These are phyloP conservation scores for Hypothenemus hampei DNA, from an alignment of 1,140 invertebrate species.

Conservation along the genomic window DNA sequence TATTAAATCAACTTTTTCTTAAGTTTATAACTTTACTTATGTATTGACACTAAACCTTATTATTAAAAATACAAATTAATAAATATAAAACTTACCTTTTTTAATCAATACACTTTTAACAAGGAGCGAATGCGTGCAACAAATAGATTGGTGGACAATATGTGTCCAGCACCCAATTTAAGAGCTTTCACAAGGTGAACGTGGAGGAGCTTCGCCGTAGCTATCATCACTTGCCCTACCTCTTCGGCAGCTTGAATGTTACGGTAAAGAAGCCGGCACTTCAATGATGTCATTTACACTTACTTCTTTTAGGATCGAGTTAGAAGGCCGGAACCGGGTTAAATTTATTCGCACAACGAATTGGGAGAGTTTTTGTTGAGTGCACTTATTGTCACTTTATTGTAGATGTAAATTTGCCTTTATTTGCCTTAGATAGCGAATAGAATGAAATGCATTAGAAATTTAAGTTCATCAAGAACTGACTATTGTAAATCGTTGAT, in stretches of 20 bases:
- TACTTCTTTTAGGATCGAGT: not conserved
- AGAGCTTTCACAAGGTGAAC: slow-evolving; percentile 28
- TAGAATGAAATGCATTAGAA: no score
- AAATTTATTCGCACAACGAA: no score
- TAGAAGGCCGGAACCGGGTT: not conserved
- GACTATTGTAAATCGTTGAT: no score
- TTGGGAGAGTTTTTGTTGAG: no score
- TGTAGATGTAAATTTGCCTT: no score
- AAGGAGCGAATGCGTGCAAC: slow-evolving; percentile 5
- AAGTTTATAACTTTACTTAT: no score
- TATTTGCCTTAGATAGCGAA: no score
- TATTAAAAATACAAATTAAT: no score
- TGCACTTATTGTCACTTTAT: no score
- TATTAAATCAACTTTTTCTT: no score
- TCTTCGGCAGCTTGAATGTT: not conserved
- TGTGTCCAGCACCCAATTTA: slow-evolving; percentile 18
- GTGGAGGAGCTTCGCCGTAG: slow-evolving; percentile 11
- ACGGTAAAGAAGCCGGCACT: not conserved
- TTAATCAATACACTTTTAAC: not conserved
- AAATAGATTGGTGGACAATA: slow-evolving; percentile 16
- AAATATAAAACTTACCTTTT: not conserved
- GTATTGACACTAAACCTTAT: no score
- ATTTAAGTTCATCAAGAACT: no score
- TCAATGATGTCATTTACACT: slow-evolving; percentile 15
- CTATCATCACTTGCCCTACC: slow-evolving; percentile 15